Conservation (phyloP, 1,140 invertebrate genomes). For the Ditylenchus dipsaci region DNA sequence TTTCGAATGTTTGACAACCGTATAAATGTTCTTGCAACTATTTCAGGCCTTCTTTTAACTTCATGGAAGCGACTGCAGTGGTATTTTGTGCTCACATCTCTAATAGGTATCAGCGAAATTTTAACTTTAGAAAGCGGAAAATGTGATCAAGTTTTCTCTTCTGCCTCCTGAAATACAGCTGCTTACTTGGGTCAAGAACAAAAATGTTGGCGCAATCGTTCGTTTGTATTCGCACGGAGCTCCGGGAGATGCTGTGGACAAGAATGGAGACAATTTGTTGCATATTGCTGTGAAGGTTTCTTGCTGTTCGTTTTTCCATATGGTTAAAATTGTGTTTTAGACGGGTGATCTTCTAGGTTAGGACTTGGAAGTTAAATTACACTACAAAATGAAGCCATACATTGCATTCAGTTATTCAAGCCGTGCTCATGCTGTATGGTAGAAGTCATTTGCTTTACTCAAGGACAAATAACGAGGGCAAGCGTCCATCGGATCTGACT, state of each 20-base stretch:
- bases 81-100: too few relatives aligned
- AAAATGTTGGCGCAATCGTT: constrained; percentile 9
- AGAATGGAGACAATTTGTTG: constrained; percentile 9
- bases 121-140: too few relatives aligned
- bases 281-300: constrained; percentile 15
- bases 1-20: too few relatives aligned
- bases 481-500: constrained; percentile 12
- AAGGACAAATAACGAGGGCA: constrained; percentile 5
- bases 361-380: too few relatives aligned
- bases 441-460: background rate
- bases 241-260: constrained; percentile 2
- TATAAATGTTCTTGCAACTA: too few relatives aligned
- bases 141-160: too few relatives aligned
- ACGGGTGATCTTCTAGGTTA: background rate
- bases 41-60: too few relatives aligned
- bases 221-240: constrained; percentile 16
- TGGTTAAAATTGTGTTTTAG: constrained; percentile 1
- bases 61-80: too few relatives aligned
- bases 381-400: too few relatives aligned
- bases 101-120: too few relatives aligned
- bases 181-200: background rate
- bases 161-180: constrained; percentile 4
- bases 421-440: constrained; percentile 11
- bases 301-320: background rate
- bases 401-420: constrained; percentile 3